Percentiles rank a stretch among this genome's conserved stretches.
phyloP scores from a whole-genome alignment of 2,797 vertebrate species.

The Pteronotus mesoamericanus region DNA sequence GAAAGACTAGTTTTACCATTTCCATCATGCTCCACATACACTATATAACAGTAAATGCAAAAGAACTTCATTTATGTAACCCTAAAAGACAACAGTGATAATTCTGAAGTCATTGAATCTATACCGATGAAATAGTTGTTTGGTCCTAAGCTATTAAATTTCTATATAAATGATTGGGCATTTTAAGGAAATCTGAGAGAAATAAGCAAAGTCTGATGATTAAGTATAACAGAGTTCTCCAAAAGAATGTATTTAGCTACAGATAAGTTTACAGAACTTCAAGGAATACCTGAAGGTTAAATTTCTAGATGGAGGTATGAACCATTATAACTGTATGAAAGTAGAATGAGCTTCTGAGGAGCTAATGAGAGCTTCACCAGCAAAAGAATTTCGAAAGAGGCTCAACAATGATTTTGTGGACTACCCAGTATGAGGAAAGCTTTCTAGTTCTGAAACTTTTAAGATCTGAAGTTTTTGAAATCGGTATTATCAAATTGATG shows the following conservation, averaged over 20 bases:
- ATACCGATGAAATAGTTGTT: background rate
- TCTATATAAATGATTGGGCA: background rate
- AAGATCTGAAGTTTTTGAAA: background rate
- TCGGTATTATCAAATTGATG: background rate
- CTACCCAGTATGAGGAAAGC: background rate
- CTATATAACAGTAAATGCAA: background rate
- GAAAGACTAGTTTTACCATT: background rate
- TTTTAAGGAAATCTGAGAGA: conserved; percentile 8
- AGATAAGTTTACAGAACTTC: background rate
- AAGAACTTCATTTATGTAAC: background rate
- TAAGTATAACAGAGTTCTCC: background rate
- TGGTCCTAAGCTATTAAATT: background rate
- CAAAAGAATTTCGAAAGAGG: background rate
- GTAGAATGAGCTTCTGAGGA: background rate
- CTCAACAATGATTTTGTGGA: background rate
- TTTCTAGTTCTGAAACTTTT: background rate
- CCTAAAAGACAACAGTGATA: background rate
- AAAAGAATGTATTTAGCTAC: background rate
- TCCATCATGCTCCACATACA: background rate
- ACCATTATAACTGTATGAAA: background rate
- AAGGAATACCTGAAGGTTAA: background rate
- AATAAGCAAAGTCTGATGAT: background rate
- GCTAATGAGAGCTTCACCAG: background rate
- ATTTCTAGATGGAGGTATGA: background rate
- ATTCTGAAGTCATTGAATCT: background rate